Conservation (phyloP, 2,113 vertebrate species). For the Perca fluviatilis region DNA sequence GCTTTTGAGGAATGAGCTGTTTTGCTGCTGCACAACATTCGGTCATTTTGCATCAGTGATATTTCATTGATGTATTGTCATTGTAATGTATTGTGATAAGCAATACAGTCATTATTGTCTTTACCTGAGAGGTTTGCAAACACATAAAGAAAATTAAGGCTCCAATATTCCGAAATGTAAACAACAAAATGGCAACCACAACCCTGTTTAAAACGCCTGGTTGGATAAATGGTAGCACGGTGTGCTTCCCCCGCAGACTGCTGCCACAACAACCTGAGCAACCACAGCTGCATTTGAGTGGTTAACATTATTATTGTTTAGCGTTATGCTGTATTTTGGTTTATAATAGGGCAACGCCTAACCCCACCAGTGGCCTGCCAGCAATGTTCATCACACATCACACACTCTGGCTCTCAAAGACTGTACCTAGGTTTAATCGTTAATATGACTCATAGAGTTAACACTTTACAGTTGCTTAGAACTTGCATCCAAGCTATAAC, state of each 20-base stretch:
- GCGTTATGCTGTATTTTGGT: slow-evolving; percentile 64
- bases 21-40: neutral
- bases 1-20: neutral
- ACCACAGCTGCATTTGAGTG: slow-evolving; percentile 46
- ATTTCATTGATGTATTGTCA: neutral
- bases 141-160: neutral
- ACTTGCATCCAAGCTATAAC: slow-evolving; percentile 36
- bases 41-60: neutral
- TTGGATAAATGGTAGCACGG: slow-evolving; percentile 33
- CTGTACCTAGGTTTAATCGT: slow-evolving; percentile 64
- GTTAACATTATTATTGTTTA: slow-evolving; percentile 70
- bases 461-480: slow-evolving; percentile 53
- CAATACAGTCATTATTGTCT: neutral
- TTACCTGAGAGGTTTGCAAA: neutral
- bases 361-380: slow-evolving; percentile 61
- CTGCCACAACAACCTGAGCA: slow-evolving; percentile 64
- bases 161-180: slow-evolving; percentile 20
- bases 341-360: slow-evolving; percentile 73
- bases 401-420: slow-evolving; percentile 42
- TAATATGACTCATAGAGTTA: slow-evolving; percentile 63
- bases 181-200: slow-evolving; percentile 63
- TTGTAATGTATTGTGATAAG: too few species aligned
- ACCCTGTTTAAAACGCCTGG: slow-evolving; percentile 38
- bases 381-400: slow-evolving; percentile 44
- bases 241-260: neutral